Evolutionary conservation across 2,888 invertebrate species (phyloP).

Genomic region (Lymantria dispar): DNA sequence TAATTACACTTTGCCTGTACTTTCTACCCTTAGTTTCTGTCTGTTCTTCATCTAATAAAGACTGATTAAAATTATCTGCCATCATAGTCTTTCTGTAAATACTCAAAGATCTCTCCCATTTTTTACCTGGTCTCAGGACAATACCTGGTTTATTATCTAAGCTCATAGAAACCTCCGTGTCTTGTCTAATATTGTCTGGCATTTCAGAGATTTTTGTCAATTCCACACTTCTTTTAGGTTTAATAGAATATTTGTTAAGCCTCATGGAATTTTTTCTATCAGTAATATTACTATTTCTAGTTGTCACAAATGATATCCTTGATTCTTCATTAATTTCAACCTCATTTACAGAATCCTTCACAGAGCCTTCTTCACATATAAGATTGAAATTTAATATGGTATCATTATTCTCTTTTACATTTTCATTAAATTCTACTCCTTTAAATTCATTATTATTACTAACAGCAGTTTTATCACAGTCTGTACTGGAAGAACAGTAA

Average conservation of each 20-base stretch:
- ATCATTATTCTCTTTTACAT: slow-evolving; percentile 7
- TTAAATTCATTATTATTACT: slow-evolving; percentile 24
- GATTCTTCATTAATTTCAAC: slow-evolving; percentile 5
- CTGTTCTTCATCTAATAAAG: slow-evolving; percentile 65
- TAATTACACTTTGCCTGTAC: slow-evolving; percentile 79
- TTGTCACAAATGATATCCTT: slow-evolving; percentile 26
- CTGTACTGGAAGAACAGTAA: slow-evolving; percentile 42
- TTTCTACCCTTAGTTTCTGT: slow-evolving; percentile 74
- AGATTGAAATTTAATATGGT: slow-evolving; percentile 9
- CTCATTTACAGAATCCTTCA: slow-evolving; percentile 2
- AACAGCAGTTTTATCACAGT: slow-evolving; percentile 55
- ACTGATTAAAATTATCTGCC: slow-evolving; percentile 59
- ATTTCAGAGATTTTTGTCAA: slow-evolving; percentile 21
- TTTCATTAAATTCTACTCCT: slow-evolving; percentile 3
- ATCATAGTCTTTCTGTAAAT: slow-evolving; percentile 78
- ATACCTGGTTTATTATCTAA: slow-evolving; percentile 54
- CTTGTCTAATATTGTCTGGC: slow-evolving; percentile 19
- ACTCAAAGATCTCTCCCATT: slow-evolving; percentile 86
- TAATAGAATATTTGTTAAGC: slow-evolving; percentile 22
- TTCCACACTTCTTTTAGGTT: slow-evolving; percentile 6
- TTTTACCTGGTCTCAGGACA: slow-evolving; percentile 84
- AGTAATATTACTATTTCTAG: slow-evolving; percentile 27
- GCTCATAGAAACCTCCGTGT: slow-evolving; percentile 18
- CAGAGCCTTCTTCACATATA: slow-evolving; percentile 4
- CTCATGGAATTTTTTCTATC: slow-evolving; percentile 28